Base-by-base conservation (phyloP, 2,113 vertebrate species). In the Aegithalos caudatus region DNA sequence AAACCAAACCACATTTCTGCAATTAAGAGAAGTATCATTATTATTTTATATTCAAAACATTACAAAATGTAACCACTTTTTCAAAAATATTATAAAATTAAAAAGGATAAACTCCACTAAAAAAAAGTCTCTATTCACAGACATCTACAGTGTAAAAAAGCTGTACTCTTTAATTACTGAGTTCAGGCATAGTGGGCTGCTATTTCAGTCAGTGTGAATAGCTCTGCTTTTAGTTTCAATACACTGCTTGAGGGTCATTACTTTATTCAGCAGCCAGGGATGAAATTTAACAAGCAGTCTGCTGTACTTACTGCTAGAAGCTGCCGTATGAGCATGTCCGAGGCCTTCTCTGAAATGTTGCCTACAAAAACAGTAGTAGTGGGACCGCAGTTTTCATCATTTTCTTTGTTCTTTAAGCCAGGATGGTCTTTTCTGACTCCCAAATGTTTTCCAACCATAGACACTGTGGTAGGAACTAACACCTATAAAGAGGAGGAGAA, bases 311-410 rank as follows among this genome's bases (percentile, higher is more conserved):
- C 99, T 77, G 99, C 99, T 62, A 99, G 97, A 73, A 99, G 98
- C 91, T 99, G 99, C 97, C 99, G 97, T 95, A 99, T 99, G 45
- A 99, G 98, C 99, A 99, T 99, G 90, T 99, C 99, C 9, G 99
- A 99, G 20, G 99, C 99, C 97, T 99, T 99, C 94, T 99, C 99
- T 3, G 99, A 99, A 96, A 99, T 99, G 95, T 99, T 99, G 79
- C 99, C 99, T 66, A 99, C 99, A 97, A 99, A 99, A 81, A 99
- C 99, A 0, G 99, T 99, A 64, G 99, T 99, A 14, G 99, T 99
- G 33, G 99, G 99, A 29, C 99, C 99, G 1, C 98, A 98, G 92
- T 98, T 99, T 90, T 99, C 99, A 64, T 99, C 99, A 1, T 98
- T 96, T 92, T 99, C 99, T 97, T 99, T 99, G 82, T 95, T 91